Percentiles rank a stretch among this genome's conserved stretches.
Evolutionary conservation across 2,797 vertebrate species (phyloP).

Genomic region (Enteromius fasciolatus): DNA sequence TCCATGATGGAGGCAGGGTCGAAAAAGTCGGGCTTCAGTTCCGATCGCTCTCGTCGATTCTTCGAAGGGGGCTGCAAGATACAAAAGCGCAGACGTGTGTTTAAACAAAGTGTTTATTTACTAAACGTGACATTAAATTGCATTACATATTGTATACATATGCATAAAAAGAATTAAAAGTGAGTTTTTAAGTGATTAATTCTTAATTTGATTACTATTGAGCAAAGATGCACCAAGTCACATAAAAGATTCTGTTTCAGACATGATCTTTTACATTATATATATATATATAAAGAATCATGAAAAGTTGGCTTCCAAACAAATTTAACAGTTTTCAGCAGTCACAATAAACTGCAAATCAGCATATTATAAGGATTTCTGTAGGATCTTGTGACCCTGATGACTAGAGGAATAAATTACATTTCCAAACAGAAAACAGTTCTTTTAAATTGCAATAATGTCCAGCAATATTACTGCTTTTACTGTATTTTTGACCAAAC

Average conservation of each 20-base stretch:
- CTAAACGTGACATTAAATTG: not conserved
- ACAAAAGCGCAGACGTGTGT: slow-evolving; percentile 37
- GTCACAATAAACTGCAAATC: not conserved
- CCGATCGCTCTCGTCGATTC: slow-evolving; percentile 96
- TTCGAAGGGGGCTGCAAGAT: slow-evolving; percentile 92
- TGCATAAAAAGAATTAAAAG: not conserved
- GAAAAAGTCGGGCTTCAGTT: slow-evolving; percentile 99
- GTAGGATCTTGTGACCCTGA: not conserved
- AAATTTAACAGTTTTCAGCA: not conserved
- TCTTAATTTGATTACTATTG: not conserved
- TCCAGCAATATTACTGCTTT: not conserved
- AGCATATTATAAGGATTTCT: not conserved
- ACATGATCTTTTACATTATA: too few species aligned
- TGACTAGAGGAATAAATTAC: not conserved
- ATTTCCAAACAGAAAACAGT: not conserved
- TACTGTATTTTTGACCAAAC: not conserved
- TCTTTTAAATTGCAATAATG: not conserved
- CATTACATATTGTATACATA: too few species aligned
- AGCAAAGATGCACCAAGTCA: not conserved
- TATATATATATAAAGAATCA: too few species aligned
- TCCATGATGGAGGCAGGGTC: slow-evolving; percentile 99
- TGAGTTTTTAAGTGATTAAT: not conserved
- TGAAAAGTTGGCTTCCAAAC: not conserved
- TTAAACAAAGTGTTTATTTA: not conserved
- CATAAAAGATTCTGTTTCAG: not conserved